These are phyloP conservation scores for Hirudinaria manillensis DNA, from an alignment of 2,888 invertebrate species.

Conservation along the genomic window DNA sequence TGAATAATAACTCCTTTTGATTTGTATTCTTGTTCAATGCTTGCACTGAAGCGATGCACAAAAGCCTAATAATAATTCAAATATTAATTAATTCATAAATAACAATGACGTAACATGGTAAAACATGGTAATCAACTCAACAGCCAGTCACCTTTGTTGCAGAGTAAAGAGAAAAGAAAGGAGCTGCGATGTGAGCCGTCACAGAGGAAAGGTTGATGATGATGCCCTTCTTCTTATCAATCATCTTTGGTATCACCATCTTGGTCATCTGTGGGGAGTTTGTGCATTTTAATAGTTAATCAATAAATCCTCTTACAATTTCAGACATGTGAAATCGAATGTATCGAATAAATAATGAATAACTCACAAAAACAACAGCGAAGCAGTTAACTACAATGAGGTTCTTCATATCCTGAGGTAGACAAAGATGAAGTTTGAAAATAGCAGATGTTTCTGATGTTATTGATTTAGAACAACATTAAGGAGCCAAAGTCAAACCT, in stretches of 20 bases:
- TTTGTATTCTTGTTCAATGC: conserved; percentile 52
- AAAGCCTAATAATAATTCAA: conserved; percentile 44
- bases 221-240: conserved; percentile 63
- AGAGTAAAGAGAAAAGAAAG: conserved; percentile 76
- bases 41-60: conserved; percentile 49
- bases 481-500: conserved; percentile 38
- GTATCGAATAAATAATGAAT: background rate
- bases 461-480: no score
- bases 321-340: no score
- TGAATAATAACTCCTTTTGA: conserved; percentile 52
- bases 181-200: conserved; percentile 72
- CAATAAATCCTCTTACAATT: no score
- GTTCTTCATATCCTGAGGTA: conserved; percentile 43
- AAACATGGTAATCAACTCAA: background rate
- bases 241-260: conserved; percentile 70
- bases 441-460: no score
- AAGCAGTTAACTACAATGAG: conserved; percentile 43
- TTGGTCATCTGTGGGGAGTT: conserved; percentile 65
- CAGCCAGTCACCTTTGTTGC: conserved; percentile 69
- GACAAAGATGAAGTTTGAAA: conserved; percentile 23
- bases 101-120: no score
- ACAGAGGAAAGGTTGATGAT: conserved; percentile 84
- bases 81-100: conserved; percentile 28
- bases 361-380: conserved; percentile 46
- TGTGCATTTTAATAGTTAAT: background rate